phyloP scores from a whole-genome alignment of 2,888 invertebrate species.

The Heliconius ismenius region DNA sequence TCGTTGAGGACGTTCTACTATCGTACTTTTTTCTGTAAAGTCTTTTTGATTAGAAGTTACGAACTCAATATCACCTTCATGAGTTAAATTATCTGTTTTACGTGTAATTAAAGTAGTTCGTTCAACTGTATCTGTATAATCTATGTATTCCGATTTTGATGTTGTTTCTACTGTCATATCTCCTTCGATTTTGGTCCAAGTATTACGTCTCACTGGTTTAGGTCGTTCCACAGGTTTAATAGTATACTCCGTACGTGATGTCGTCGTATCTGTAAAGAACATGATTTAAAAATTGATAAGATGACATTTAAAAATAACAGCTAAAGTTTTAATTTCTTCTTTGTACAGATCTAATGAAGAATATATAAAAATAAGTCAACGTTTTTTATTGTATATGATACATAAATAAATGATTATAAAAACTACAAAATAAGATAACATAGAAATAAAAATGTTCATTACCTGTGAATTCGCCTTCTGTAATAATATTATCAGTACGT shows the following conservation, averaged over 20 bases:
- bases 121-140: slow-evolving; percentile 82
- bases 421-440: not conserved
- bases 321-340: too few relatives aligned
- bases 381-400: not conserved
- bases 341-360: too few relatives aligned
- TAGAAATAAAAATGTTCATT: slow-evolving; percentile 37
- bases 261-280: slow-evolving; percentile 84
- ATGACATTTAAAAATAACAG: not conserved
- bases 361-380: too few relatives aligned
- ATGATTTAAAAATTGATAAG: not conserved
- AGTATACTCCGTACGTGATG: slow-evolving; percentile 86
- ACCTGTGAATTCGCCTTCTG: slow-evolving; percentile 86
- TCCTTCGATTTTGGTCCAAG: slow-evolving; percentile 89
- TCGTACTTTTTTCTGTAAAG: slow-evolving; percentile 82
- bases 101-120: slow-evolving; percentile 82
- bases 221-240: slow-evolving; percentile 85
- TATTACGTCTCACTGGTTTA: slow-evolving; percentile 86
- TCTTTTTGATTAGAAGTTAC: slow-evolving; percentile 85
- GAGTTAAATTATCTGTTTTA: slow-evolving; percentile 85
- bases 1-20: slow-evolving; percentile 82
- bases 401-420: not conserved
- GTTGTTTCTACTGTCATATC: slow-evolving; percentile 88
- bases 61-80: slow-evolving; percentile 86
- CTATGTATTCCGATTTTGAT: slow-evolving; percentile 84
- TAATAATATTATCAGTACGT: slow-evolving; percentile 84